A percentile compares a stretch with the other conserved stretches of the same genome.
Evolutionary conservation across 1,140 invertebrate species (phyloP).

Genomic region (Drosophila nigromelanica): DNA sequence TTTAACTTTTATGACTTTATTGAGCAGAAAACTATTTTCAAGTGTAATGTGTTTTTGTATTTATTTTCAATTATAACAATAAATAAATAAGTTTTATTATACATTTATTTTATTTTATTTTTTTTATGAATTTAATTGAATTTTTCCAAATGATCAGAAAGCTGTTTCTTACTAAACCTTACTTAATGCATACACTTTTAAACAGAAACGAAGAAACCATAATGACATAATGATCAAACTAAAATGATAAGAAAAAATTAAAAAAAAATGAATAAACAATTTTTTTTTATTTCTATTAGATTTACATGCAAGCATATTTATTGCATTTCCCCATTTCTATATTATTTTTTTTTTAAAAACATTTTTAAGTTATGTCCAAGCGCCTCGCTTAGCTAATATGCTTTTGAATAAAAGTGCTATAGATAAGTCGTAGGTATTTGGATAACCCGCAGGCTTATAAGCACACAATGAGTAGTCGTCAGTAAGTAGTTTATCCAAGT

Average conservation of each 20-base stretch:
- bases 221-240: too few species aligned
- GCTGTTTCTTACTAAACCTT: too few species aligned
- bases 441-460: slow-evolving; percentile 19
- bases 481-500: slow-evolving; percentile 39
- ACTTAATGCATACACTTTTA: too few species aligned
- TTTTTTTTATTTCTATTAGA: too few species aligned
- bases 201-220: not conserved
- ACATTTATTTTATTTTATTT: not conserved
- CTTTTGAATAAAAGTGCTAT: not conserved
- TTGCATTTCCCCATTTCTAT: too few species aligned
- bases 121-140: too few species aligned
- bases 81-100: not conserved
- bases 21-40: too few species aligned
- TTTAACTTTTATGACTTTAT: too few species aligned
- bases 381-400: not conserved
- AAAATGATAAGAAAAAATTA: too few species aligned
- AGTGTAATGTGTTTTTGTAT: too few species aligned
- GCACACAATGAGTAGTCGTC: slow-evolving; percentile 32
- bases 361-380: not conserved
- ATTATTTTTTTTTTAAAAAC: not conserved
- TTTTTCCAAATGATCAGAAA: too few species aligned
- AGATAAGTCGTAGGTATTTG: slow-evolving; percentile 24
- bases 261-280: not conserved
- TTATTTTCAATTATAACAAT: not conserved
- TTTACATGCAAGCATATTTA: not conserved